Percentiles rank a stretch among this genome's conserved stretches.
Evolutionary conservation across 2,888 invertebrate genomes (phyloP).

Genomic region (Calameuta idolon): DNA sequence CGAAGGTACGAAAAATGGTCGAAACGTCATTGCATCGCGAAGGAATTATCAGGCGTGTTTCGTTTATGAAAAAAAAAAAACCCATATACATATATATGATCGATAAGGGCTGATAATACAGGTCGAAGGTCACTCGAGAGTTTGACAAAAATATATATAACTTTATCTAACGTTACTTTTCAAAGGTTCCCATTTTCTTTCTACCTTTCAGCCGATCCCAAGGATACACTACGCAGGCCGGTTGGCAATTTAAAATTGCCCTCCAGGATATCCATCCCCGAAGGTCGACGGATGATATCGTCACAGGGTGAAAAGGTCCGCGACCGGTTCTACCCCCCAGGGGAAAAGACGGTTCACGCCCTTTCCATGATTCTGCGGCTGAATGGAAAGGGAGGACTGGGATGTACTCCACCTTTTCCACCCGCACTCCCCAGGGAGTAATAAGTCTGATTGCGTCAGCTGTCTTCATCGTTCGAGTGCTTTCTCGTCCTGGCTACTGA

Average conservation of each 20-base stretch:
- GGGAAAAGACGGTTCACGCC: conserved; percentile 22
- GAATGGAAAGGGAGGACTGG: conserved; percentile 11
- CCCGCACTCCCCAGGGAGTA: conserved; percentile 38
- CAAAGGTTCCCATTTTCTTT: neutral
- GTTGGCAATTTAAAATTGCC: neutral
- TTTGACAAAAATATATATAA: neutral
- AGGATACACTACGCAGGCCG: neutral
- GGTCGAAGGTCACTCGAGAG: neutral
- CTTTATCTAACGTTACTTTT: neutral
- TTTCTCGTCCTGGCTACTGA: conserved; percentile 29
- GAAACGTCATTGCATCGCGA: neutral
- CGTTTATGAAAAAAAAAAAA: neutral
- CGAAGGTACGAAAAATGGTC: neutral
- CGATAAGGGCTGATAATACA: neutral
- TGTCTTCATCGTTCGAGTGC: conserved; percentile 42
- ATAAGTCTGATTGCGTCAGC: conserved; percentile 53
- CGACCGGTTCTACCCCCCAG: neutral
- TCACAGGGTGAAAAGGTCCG: conserved; percentile 6
- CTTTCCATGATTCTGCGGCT: conserved; percentile 19
- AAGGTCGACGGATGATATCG: neutral
- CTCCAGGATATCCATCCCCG: neutral
- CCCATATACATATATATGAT: neutral
- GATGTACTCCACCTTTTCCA: neutral
- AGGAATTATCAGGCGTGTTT: too few relatives aligned
- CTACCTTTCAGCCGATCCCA: neutral